Conservation (phyloP, 2,888 invertebrate genomes). For the Andrena bicolor region DNA sequence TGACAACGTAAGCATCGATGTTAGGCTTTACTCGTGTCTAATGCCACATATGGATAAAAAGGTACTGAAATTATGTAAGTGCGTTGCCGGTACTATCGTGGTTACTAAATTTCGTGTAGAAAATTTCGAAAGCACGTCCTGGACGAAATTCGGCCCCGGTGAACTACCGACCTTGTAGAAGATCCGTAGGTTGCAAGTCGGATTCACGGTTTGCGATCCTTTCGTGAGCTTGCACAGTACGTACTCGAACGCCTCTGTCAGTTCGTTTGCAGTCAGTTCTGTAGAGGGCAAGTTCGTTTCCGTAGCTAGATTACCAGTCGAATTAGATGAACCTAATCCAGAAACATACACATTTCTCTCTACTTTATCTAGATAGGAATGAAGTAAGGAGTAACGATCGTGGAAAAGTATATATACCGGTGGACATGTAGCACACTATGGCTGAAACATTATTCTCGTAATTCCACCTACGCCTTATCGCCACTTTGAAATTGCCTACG, state of each 20-base stretch:
- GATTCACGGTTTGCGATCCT: constrained; percentile 85
- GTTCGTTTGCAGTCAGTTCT: constrained; percentile 85
- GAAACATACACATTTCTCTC: constrained; percentile 40
- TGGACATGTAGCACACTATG: constrained; percentile 93
- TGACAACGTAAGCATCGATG: constrained; percentile 70
- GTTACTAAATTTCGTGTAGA: constrained; percentile 87
- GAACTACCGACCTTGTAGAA: constrained; percentile 90
- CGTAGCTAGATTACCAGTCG: constrained; percentile 81
- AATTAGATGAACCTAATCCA: constrained; percentile 81
- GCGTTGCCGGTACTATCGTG: constrained; percentile 92
- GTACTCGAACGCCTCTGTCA: constrained; percentile 87
- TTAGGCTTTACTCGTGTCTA: constrained; percentile 88
- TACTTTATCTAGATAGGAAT: constrained; percentile 19
- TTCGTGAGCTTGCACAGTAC: constrained; percentile 86
- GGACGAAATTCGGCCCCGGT: constrained; percentile 84
- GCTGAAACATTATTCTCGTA: constrained; percentile 95
- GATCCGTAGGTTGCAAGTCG: constrained; percentile 91
- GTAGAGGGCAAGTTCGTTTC: constrained; percentile 80
- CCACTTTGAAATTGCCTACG: constrained; percentile 92
- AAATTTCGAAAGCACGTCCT: constrained; percentile 81
- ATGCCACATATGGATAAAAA: constrained; percentile 94
- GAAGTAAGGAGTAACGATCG: constrained; percentile 5
- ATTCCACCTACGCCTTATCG: constrained; percentile 94
- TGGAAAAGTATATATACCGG: constrained; percentile 85
- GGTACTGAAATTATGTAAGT: constrained; percentile 92